Base-by-base conservation (phyloP, 2,888 invertebrate species). In the Cetonia aurata region DNA sequence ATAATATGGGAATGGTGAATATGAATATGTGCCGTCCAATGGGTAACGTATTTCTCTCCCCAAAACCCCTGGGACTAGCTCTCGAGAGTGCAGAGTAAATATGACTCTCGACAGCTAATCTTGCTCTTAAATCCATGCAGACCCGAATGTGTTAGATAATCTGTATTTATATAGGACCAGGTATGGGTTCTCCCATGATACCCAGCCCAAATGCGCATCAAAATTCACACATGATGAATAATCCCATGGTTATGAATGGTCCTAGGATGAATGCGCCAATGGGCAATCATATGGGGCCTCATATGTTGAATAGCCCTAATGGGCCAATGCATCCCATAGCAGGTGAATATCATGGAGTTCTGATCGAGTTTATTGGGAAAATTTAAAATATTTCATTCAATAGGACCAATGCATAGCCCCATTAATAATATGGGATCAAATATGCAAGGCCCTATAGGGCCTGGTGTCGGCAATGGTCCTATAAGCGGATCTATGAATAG, bases 401-500 rank as follows among this genome's bases (percentile, higher is more conserved):
- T 31, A 78, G 83, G 83, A 53, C 82, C 83, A 12, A 83, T 83
- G 81, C 83, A 82, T 89, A 91, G 92, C 80, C 91, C 92, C 4
- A 89, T 91, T 83, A 89, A 89, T 56, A 90, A 89, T 75, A 90
- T 91, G 88, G 89, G 90, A 77, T 86, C 82, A 78, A 85, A 76
- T 77, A 86, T 81, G 85, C 84, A 78, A 81, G 85, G 73, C 79
- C 85, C 76, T 19, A 81, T 76, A 6, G 68, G 67, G 19, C 73
- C 75, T 15, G 74, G 74, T 44, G 76, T 75, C 17, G 88, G 88
- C 4, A 88, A 89, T 85, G 90, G 91, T 55, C 91, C 92, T 6
- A 92, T 93, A 89, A 90, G 90, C 73, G 91, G 90, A 52, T 89
- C 91, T 42, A 91, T 91, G 88, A 87, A 86, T 15, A 85, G 84